Evolutionary conservation across 1,140 invertebrate genomes (phyloP), one percentile per base, ranked within the genome.

Genomic region (Bicyclus anynana): DNA sequence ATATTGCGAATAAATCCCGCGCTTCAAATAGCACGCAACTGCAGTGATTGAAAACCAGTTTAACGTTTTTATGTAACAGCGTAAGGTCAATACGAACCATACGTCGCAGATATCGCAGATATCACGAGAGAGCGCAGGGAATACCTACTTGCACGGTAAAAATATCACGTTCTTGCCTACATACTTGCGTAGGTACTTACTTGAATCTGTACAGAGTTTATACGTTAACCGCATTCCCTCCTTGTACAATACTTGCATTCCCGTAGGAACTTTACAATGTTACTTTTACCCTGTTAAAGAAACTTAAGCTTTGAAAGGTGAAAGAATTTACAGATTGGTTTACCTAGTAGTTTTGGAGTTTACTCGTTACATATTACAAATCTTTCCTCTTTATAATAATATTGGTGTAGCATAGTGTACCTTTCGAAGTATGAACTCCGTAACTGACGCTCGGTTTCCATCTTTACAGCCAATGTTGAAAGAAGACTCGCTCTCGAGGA

Each of bases 401-500:
- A n/a, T n/a, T n/a, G n/a, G n/a, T n/a, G n/a, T n/a, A n/a, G n/a
- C n/a, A n/a, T n/a, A 33, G 10, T 33, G 10, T 7, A 0, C n/a
- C 1, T 9, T 29, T 9, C 27, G 10, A 29, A 7, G 9, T 2
- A 10, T 29, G 10, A 6, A 29, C 5, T 29, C 10, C 2, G 10
- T 33, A 17, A 40, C 6, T 38, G 47, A 26, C 29, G 26, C 6
- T 23, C 29, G 6, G 27, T 59, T 62, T 57, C 67, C 49, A 18
- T 72, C 59, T 72, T 90, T 86, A 46, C 85, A 91, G 90, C 74
- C 82, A 50, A 50, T 79, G 70, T 65, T 85, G 59, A 91, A 91
- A 78, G 90, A 91, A 62, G 91, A 92, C 87, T 90, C 91, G 53
- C 83, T 92, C 56, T 86, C 87, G 42, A 90, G 92, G 84, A 93